phyloP scores from a whole-genome alignment of 2,113 vertebrate genomes.

The Cyanoliseus patagonus region DNA sequence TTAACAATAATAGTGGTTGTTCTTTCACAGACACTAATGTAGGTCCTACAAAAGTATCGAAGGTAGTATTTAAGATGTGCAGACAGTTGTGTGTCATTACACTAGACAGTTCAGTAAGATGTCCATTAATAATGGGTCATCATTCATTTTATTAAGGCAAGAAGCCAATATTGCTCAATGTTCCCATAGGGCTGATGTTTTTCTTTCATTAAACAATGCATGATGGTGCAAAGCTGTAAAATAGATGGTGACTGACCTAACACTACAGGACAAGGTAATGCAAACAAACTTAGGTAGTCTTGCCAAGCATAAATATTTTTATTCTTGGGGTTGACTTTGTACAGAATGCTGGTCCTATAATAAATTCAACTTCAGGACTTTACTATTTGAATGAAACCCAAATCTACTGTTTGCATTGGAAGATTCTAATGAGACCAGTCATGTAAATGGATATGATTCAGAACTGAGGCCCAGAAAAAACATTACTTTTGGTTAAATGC shows the following conservation, averaged over 20 bases:
- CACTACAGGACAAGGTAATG: conserved; percentile 13
- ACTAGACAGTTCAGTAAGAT: not conserved
- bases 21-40: not conserved
- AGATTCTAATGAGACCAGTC: conserved; percentile 33
- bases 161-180: not conserved
- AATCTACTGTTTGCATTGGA: conserved; percentile 64
- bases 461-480: conserved; percentile 46
- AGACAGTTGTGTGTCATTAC: not conserved
- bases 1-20: not conserved
- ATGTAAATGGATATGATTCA: conserved; percentile 50
- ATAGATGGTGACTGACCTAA: conserved; percentile 42
- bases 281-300: conserved; percentile 39
- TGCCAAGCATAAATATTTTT: conserved; percentile 67
- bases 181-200: not conserved
- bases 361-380: conserved; percentile 47
- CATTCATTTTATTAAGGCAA: conserved; percentile 8
- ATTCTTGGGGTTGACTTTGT: conserved; percentile 32
- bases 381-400: conserved; percentile 50
- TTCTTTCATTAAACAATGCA: conserved; percentile 39
- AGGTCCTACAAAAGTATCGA: not conserved
- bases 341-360: conserved; percentile 15
- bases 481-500: conserved; percentile 59
- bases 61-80: not conserved
- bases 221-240: conserved; percentile 20
- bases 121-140: not conserved